phyloP scores from a whole-genome alignment of 2,797 vertebrate species.

The Macropus fuliginosus region DNA sequence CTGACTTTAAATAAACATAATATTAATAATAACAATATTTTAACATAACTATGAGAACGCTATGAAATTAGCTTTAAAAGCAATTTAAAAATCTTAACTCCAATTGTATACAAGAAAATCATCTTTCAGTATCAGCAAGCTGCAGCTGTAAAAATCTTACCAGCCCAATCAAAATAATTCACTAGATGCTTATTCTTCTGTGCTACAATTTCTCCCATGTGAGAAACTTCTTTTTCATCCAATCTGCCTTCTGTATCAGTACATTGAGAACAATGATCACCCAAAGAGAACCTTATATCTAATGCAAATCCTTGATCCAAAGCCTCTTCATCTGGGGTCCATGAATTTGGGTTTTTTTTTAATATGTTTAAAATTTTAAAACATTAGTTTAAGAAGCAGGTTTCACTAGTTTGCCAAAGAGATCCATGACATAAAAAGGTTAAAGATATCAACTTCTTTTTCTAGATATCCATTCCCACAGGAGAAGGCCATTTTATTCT shows the following conservation, averaged over 20 bases:
- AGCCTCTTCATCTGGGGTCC: not conserved
- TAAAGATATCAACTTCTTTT: slow-evolving; percentile 39
- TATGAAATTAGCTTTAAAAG: slow-evolving; percentile 6
- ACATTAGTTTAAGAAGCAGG: not conserved
- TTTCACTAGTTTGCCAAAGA: not conserved
- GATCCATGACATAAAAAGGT: not conserved
- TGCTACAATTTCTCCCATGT: slow-evolving; percentile 18
- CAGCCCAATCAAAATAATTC: not conserved
- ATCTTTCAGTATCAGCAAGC: slow-evolving; percentile 35
- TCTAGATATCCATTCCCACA: slow-evolving; percentile 41
- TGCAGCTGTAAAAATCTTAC: slow-evolving; percentile 15
- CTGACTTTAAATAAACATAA: too few species aligned
- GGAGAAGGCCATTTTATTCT: slow-evolving; percentile 45
- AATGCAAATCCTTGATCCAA: slow-evolving; percentile 4
- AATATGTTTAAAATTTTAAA: not conserved
- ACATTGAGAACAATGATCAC: not conserved
- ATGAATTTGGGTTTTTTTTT: not conserved
- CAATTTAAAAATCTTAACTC: slow-evolving; percentile 35
- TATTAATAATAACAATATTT: not conserved
- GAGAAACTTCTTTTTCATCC: slow-evolving; percentile 10
- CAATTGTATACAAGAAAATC: slow-evolving; percentile 12
- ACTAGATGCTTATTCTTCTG: slow-evolving; percentile 1
- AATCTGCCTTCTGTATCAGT: slow-evolving; percentile 12
- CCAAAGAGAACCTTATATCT: not conserved
- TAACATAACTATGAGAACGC: not conserved